Evolutionary conservation across 2,888 invertebrate species (phyloP).

Genomic region (Phasia obesa): DNA sequence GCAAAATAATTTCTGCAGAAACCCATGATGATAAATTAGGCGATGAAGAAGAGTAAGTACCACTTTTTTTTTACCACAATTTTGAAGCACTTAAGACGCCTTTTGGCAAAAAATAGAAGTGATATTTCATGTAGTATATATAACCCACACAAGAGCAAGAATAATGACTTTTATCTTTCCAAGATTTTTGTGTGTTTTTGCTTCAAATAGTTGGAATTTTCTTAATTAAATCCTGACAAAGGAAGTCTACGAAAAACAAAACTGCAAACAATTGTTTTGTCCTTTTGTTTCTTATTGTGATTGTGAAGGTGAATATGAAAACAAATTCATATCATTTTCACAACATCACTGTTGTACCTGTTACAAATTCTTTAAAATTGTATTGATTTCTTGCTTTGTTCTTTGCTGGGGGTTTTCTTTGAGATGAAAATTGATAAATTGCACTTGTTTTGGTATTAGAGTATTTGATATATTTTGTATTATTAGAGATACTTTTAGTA

Average conservation of each 20-base stretch:
- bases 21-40: constrained; percentile 59
- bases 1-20: constrained; percentile 48
- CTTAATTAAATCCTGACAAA: constrained; percentile 21
- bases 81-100: constrained; percentile 55
- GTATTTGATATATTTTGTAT: constrained; percentile 17
- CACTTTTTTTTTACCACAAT: constrained; percentile 50
- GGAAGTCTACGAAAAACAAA: constrained; percentile 30
- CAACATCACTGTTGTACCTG: constrained; percentile 58
- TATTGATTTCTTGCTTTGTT: constrained; percentile 28
- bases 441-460: constrained; percentile 49
- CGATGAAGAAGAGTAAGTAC: constrained; percentile 68
- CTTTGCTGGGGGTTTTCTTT: background rate
- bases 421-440: constrained; percentile 56
- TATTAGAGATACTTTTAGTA: too few species aligned
- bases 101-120: constrained; percentile 13
- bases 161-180: constrained; percentile 67
- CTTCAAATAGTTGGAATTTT: background rate
- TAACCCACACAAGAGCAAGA: constrained; percentile 48
- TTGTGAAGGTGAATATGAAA: constrained; percentile 16
- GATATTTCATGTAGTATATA: background rate
- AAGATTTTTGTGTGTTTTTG: constrained; percentile 35
- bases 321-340: constrained; percentile 52
- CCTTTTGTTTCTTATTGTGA: constrained; percentile 28
- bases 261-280: constrained; percentile 53
- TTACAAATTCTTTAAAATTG: constrained; percentile 30